phyloP scores from a whole-genome alignment of 2,113 vertebrate species.

The Polypterus senegalus region DNA sequence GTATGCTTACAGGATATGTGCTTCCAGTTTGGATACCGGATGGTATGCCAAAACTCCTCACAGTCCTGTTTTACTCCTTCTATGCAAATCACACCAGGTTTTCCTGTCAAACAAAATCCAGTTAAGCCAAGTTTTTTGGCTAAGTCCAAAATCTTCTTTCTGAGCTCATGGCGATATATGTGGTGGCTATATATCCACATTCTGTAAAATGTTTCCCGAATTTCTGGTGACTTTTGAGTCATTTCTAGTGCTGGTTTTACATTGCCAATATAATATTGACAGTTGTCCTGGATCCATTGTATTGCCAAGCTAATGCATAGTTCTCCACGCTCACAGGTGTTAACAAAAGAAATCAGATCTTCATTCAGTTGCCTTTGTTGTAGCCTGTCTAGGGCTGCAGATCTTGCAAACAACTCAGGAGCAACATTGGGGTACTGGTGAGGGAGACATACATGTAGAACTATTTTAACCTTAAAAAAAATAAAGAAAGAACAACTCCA shows the following conservation, averaged over 20 bases:
- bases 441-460: slow-evolving; percentile 50
- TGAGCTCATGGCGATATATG: slow-evolving; percentile 53
- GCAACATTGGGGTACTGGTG: slow-evolving; percentile 38
- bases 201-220: slow-evolving; percentile 30
- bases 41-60: slow-evolving; percentile 54
- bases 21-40: slow-evolving; percentile 58
- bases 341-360: slow-evolving; percentile 33
- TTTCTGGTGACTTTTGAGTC: not conserved
- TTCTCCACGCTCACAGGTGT: slow-evolving; percentile 39
- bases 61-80: slow-evolving; percentile 45
- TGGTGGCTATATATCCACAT: slow-evolving; percentile 67
- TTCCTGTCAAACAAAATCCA: slow-evolving; percentile 57
- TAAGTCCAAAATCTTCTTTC: slow-evolving; percentile 53
- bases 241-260: slow-evolving; percentile 4
- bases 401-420: slow-evolving; percentile 47
- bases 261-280: slow-evolving; percentile 30
- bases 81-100: slow-evolving; percentile 58
- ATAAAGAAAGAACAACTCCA: not conserved
- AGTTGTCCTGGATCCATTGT: slow-evolving; percentile 53
- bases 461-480: slow-evolving; percentile 40
- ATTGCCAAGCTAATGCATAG: slow-evolving; percentile 41
- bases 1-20: slow-evolving; percentile 59
- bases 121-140: slow-evolving; percentile 51
- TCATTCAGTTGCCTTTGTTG: slow-evolving; percentile 51
- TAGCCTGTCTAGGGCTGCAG: slow-evolving; percentile 37